These are phyloP conservation scores for Catostylus mosaicus DNA, from an alignment of 30 jellyfish, hydroid and myxozoan species.

Conservation along the genomic window DNA sequence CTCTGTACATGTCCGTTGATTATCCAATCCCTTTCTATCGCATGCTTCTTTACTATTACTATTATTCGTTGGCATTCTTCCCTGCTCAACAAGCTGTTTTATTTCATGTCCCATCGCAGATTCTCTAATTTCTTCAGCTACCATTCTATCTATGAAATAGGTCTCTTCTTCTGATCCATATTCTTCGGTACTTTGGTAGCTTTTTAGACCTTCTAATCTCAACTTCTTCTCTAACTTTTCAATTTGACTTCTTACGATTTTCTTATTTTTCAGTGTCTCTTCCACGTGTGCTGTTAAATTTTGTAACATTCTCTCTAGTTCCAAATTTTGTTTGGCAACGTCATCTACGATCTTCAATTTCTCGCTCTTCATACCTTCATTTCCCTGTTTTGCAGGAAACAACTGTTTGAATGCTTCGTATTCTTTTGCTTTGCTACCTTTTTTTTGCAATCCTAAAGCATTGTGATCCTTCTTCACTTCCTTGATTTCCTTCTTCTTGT, in stretches of 20 bases:
- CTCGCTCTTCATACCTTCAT: too few relatives aligned
- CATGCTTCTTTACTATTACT: too few relatives aligned
- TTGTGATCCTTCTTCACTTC: background rate
- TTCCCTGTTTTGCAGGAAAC: background rate
- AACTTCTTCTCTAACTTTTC: background rate
- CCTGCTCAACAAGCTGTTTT: too few relatives aligned
- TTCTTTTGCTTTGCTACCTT: background rate
- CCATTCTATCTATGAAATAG: background rate
- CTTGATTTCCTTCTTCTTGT: background rate
- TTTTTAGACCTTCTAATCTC: background rate
- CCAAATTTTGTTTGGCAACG: background rate
- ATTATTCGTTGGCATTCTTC: too few relatives aligned
- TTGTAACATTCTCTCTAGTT: background rate
- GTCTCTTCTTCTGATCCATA: background rate
- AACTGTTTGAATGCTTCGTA: background rate
- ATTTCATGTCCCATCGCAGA: too few relatives aligned
- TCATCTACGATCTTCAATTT: background rate
- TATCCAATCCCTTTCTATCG: background rate
- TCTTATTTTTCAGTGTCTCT: background rate
- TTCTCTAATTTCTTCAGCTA: too few relatives aligned
- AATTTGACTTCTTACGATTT: background rate
- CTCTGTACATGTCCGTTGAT: background rate
- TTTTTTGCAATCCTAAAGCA: background rate
- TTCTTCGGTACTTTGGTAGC: background rate
- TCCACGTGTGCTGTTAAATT: constrained; percentile 7